Percentiles rank a stretch among this genome's conserved stretches.
These are phyloP conservation scores for Cephonodes hylas DNA, from an alignment of 2,888 invertebrate species.

Conservation along the genomic window DNA sequence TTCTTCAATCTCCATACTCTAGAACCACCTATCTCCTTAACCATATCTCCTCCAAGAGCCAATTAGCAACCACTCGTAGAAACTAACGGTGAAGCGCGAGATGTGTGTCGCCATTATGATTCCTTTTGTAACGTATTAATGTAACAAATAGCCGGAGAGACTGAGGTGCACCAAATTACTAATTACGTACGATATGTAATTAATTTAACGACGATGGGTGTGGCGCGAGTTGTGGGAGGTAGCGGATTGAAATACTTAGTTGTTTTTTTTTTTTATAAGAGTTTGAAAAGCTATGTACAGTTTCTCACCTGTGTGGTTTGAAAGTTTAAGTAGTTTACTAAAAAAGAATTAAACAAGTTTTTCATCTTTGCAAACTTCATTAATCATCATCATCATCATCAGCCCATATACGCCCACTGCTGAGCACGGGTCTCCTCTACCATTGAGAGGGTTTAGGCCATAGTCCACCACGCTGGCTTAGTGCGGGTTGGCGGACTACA, in stretches of 20 bases:
- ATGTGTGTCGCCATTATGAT: not conserved
- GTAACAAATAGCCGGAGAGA: not conserved
- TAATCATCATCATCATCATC: too few species aligned
- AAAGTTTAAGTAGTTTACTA: too few species aligned
- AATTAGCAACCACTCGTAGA: not conserved
- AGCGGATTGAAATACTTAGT: conserved; percentile 14
- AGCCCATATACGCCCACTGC: too few species aligned
- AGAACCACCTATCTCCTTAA: not conserved
- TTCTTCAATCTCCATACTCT: too few species aligned
- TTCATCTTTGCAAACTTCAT: too few species aligned
- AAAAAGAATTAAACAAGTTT: too few species aligned
- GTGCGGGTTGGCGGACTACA: too few species aligned
- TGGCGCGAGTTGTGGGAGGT: conserved; percentile 15
- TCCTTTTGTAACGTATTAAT: conserved; percentile 7
- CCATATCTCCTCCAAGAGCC: not conserved
- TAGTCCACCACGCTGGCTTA: too few species aligned
- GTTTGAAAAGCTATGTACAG: too few species aligned
- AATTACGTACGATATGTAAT: conserved; percentile 42
- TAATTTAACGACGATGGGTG: conserved; percentile 33
- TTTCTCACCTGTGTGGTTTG: too few species aligned
- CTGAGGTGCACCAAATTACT: conserved; percentile 33
- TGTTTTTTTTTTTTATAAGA: not conserved
- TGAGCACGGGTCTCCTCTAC: too few species aligned
- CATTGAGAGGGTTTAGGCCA: too few species aligned
- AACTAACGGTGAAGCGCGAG: not conserved